Evolutionary conservation across 2,797 vertebrate genomes (phyloP).

Genomic region (Thunnus albacares): DNA sequence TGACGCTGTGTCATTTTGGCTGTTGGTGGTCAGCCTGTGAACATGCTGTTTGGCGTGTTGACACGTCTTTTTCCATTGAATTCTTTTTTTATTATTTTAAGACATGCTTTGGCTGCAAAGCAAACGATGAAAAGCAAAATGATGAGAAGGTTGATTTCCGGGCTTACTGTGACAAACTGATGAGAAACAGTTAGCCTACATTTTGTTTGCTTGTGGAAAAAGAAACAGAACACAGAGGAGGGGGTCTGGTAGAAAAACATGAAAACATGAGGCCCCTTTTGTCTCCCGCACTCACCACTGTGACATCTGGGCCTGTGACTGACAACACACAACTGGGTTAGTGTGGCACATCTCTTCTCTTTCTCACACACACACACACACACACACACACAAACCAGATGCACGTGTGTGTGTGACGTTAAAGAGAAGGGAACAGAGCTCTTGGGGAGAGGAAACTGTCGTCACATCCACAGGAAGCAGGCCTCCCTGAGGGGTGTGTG

Average conservation of each 20-base stretch:
- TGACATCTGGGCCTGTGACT: conserved; percentile 61
- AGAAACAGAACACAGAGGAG: background rate
- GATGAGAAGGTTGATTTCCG: conserved; percentile 27
- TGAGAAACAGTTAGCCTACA: conserved; percentile 29
- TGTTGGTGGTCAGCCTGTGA: conserved; percentile 25
- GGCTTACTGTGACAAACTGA: background rate
- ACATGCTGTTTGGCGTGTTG: background rate
- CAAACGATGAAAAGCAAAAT: background rate
- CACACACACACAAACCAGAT: conserved; percentile 32
- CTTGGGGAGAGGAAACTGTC: conserved; percentile 69
- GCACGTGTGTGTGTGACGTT: conserved; percentile 48
- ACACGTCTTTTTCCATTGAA: conserved; percentile 5
- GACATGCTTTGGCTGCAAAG: background rate
- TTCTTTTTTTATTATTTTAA: background rate
- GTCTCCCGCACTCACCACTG: conserved; percentile 34
- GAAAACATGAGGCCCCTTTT: conserved; percentile 39
- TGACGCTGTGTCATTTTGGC: background rate
- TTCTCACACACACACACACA: conserved; percentile 20
- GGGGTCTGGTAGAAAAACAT: conserved; percentile 6
- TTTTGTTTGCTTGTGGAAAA: conserved; percentile 34
- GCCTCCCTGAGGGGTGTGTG: conserved; percentile 66
- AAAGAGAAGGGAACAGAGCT: conserved; percentile 60
- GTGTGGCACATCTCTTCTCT: conserved; percentile 33
- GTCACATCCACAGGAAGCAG: conserved; percentile 78
- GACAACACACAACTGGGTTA: conserved; percentile 53